Percentiles rank a stretch among this genome's conserved stretches.
Conservation (phyloP, 2,888 invertebrate genomes). For the Marasmarcha lunaedactyla region DNA sequence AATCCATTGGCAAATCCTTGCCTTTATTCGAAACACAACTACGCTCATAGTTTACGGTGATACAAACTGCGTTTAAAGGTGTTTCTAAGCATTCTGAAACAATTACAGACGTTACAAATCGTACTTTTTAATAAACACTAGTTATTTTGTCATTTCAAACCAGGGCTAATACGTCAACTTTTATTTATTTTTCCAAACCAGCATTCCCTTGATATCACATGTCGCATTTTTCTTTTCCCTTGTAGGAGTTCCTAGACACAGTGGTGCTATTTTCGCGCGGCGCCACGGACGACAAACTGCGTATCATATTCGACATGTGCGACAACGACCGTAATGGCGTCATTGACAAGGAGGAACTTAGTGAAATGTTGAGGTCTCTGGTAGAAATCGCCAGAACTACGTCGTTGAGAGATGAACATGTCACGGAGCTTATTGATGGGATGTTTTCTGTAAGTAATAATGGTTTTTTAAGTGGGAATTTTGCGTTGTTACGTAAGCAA, state of each 20-base stretch:
- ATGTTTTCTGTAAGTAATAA: constrained; percentile 84
- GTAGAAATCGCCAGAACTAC: constrained; percentile 95
- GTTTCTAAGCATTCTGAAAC: too few relatives aligned
- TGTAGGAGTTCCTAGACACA: constrained; percentile 91
- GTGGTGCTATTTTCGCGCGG: constrained; percentile 93
- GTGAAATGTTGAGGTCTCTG: constrained; percentile 91
- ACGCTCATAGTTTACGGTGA: too few relatives aligned
- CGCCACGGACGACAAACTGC: constrained; percentile 91
- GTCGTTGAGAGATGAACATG: constrained; percentile 89
- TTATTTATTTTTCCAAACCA: too few relatives aligned
- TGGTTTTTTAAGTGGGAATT: neutral
- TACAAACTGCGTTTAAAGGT: too few relatives aligned
- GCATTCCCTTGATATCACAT: too few relatives aligned
- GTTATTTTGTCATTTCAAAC: too few relatives aligned
- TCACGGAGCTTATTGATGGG: constrained; percentile 92
- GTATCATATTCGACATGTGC: constrained; percentile 98
- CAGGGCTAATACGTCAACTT: too few relatives aligned
- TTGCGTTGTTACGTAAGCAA: neutral
- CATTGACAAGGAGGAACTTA: constrained; percentile 92
- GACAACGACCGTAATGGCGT: constrained; percentile 95
- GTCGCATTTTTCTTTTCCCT: too few relatives aligned
- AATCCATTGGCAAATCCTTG: too few relatives aligned
- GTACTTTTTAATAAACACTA: too few relatives aligned
- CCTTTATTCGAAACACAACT: too few relatives aligned
- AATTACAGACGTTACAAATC: too few relatives aligned